A percentile compares a stretch with the other conserved stretches of the same genome.
phyloP scores from a whole-genome alignment of 2,113 vertebrate genomes.

The Hippocampus guttulatus region DNA sequence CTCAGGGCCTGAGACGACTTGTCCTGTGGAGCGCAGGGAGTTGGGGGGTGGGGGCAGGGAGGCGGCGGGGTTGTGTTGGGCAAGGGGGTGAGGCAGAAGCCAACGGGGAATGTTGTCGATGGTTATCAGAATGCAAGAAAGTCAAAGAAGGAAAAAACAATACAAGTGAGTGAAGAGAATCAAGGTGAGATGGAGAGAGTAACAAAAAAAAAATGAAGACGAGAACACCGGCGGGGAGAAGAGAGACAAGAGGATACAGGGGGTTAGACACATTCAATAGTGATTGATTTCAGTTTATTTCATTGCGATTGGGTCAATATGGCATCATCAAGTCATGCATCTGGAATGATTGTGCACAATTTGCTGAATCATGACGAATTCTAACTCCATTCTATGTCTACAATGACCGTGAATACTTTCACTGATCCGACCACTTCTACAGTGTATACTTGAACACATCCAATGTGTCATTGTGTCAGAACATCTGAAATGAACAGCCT shows the following conservation, averaged over 20 bases:
- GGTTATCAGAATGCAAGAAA: background rate
- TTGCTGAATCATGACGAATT: background rate
- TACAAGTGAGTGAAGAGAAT: background rate
- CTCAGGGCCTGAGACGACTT: constrained; percentile 98
- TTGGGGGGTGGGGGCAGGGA: background rate
- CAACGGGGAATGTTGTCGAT: background rate
- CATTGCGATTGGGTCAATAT: background rate
- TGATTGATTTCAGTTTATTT: too few relatives aligned
- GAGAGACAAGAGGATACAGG: constrained; percentile 29
- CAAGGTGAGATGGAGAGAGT: constrained; percentile 1
- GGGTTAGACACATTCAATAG: constrained; percentile 39
- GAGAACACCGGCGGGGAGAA: constrained; percentile 25
- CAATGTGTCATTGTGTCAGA: constrained; percentile 7
- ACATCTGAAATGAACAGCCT: constrained; percentile 2
- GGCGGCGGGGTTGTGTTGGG: background rate
- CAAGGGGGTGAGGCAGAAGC: background rate
- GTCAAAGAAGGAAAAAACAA: too few relatives aligned
- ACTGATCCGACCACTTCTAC: constrained; percentile 28
- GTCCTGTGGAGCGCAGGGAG: constrained; percentile 80
- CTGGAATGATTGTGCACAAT: constrained; percentile 3
- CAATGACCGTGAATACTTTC: constrained; percentile 19
- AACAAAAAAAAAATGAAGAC: background rate
- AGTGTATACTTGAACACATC: constrained; percentile 11
- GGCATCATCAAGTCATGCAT: background rate
- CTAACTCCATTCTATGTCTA: constrained; percentile 16